Evolutionary conservation across 2,888 invertebrate species (phyloP), one percentile per base, ranked within the genome.

Genomic region (Pterostichus madidus): DNA sequence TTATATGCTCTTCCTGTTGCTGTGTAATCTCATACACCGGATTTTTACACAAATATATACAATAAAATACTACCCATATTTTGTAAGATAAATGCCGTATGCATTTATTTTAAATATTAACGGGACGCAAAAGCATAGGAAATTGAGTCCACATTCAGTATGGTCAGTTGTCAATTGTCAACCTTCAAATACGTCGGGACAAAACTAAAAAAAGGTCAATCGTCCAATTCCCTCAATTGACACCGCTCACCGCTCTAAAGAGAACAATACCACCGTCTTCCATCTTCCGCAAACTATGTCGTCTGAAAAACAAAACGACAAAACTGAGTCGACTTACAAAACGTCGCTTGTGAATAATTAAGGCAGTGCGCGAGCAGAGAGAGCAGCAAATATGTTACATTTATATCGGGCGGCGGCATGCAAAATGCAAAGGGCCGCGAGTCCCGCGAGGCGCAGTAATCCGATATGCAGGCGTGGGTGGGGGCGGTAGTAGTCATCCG

Each of bases 351-450:
- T 81, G 32, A 81, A 81, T 81, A 81, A 81, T 81, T 73, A 73
- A 81, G 32, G 49, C n/a, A 24, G 56, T 35, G 53, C 13, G 6
- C 11, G 7, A 32, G 64, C 35, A 71, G 71, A 17, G 68, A 11
- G 71, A 71, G 71, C 71, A 71, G 73, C 80, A 81, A 81, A 81
- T 81, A 81, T 71, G 59, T 68, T 49, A 80, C 80, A 80, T 81
- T 81, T 81, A 81, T 81, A 81, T 59, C 73, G 80, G 75, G 11
- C n/a, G 75, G 61, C 32, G 35, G 71, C 59, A 82, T 82, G 81
- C 81, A 82, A 82, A 82, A 82, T 82, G 59, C 61, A 82, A 82
- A 68, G 56, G 56, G 81, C 49, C 59, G 56, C 39, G 53, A 35
- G 80, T 56, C 59, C 44, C 80, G 39, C 46, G 73, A n/a, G 73